Conservation (phyloP, 2,888 invertebrate species). For the Lacanobia wlatinum region DNA sequence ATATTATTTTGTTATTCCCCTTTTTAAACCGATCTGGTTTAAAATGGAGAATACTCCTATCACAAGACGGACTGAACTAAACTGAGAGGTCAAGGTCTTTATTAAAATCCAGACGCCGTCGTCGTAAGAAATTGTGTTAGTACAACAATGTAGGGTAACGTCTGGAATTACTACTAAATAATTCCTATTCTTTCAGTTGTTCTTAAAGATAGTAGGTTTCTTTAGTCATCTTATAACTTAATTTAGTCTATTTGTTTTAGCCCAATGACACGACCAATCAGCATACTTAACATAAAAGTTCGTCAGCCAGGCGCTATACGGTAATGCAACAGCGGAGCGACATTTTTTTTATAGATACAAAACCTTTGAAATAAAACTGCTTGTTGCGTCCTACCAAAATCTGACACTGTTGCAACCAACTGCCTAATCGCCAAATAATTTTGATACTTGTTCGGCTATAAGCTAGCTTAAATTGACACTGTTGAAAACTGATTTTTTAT, state of each 20-base stretch:
- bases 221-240: background rate
- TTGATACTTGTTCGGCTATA: too few species aligned
- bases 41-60: too few species aligned
- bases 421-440: too few species aligned
- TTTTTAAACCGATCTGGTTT: background rate
- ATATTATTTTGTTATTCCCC: too few species aligned
- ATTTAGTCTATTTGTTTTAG: background rate
- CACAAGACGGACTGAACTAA: background rate
- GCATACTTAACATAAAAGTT: background rate
- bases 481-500: too few species aligned
- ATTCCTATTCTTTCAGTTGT: background rate
- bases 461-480: background rate
- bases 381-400: too few species aligned
- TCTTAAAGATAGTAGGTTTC: background rate
- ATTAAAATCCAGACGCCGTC: slow-evolving; percentile 24
- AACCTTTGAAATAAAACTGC: too few species aligned
- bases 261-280: background rate
- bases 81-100: slow-evolving; percentile 22
- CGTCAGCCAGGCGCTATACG: background rate
- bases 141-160: slow-evolving; percentile 10
- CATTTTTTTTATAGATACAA: too few species aligned
- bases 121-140: slow-evolving; percentile 23
- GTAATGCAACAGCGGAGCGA: background rate
- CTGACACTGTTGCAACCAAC: too few species aligned
- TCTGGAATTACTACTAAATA: slow-evolving; percentile 9